These are phyloP conservation scores for Sula dactylatra DNA, from an alignment of 2,113 vertebrate species.

Conservation along the genomic window DNA sequence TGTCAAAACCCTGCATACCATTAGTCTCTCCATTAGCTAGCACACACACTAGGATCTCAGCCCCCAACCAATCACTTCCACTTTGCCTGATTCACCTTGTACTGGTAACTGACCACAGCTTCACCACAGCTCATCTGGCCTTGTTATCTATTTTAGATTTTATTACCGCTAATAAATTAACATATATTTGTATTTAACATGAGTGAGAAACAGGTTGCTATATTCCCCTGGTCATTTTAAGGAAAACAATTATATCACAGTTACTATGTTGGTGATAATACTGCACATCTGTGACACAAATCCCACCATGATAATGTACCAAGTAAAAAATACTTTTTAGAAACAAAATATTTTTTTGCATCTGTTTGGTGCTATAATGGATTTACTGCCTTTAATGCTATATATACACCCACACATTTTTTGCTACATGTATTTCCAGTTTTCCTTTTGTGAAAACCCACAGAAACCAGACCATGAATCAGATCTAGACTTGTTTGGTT, in stretches of 20 bases:
- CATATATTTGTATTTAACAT: not conserved
- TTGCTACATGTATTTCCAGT: not conserved
- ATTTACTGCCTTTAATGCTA: not conserved
- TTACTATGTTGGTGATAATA: not conserved
- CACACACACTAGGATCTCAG: not conserved
- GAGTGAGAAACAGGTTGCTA: not conserved
- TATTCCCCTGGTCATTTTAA: not conserved
- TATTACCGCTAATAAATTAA: not conserved
- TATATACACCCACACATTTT: not conserved
- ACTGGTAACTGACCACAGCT: not conserved
- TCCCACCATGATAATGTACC: not conserved
- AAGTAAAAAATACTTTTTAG: not conserved
- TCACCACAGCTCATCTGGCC: not conserved
- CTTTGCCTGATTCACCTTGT: not conserved
- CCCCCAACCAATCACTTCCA: not conserved
- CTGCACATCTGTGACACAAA: not conserved
- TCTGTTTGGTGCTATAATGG: not conserved
- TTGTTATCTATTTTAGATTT: not conserved
- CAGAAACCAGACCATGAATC: not conserved
- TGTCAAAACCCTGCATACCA: not conserved
- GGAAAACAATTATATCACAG: not conserved
- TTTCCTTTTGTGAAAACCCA: not conserved
- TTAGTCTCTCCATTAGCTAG: not conserved
- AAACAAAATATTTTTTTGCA: not conserved
- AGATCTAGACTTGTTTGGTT: not conserved